phyloP scores from a whole-genome alignment of 2,113 vertebrate species.

The Calyptommatus sinebrachiatus region DNA sequence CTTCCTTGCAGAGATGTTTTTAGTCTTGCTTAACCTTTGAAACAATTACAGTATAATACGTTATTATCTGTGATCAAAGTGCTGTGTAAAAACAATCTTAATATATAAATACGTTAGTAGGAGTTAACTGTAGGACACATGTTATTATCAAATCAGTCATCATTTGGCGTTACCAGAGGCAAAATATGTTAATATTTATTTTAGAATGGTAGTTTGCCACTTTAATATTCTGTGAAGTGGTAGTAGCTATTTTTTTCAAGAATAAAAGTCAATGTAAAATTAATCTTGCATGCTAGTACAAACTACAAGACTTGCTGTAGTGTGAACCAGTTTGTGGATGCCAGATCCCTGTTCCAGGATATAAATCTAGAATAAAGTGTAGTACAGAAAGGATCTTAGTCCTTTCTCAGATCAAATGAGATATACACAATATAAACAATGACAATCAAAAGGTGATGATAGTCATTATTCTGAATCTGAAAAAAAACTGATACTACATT shows the following conservation, averaged over 20 bases:
- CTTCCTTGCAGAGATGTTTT: not conserved
- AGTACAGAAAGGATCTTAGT: too few relatives aligned
- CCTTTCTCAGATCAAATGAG: not conserved
- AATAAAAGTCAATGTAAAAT: not conserved
- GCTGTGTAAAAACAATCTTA: not conserved
- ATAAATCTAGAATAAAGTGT: too few relatives aligned
- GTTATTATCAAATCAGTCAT: not conserved
- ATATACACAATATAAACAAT: not conserved
- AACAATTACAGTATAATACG: not conserved
- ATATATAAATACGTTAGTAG: not conserved
- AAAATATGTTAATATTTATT: not conserved
- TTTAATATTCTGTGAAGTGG: not conserved
- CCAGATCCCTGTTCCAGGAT: too few relatives aligned
- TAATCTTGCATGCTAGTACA: not conserved
- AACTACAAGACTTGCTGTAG: too few relatives aligned
- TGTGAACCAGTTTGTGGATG: too few relatives aligned
- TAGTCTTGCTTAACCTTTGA: not conserved
- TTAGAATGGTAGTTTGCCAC: not conserved
- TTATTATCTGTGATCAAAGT: not conserved
- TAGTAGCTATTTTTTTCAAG: not conserved
- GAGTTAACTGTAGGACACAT: not conserved
- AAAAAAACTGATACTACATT: too few relatives aligned
- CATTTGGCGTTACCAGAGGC: not conserved
- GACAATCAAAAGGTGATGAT: not conserved
- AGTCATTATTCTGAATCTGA: not conserved